phyloP scores from a whole-genome alignment of 2,113 vertebrate species.

The Sturnus vulgaris region DNA sequence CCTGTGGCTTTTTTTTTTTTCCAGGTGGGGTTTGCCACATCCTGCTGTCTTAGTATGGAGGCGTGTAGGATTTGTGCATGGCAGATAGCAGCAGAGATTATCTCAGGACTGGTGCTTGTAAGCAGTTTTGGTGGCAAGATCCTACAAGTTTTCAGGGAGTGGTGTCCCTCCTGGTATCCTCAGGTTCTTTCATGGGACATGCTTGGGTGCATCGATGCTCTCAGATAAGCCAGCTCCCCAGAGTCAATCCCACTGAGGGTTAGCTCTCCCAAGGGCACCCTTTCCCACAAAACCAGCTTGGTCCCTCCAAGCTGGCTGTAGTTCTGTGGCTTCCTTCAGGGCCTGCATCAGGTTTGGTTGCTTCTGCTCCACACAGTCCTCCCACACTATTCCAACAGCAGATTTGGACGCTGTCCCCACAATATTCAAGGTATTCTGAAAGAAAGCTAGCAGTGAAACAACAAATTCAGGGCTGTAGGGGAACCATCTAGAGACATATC shows the following conservation, averaged over 20 bases:
- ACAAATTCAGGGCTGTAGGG: background rate
- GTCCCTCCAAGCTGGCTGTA: background rate
- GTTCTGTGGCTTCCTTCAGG: background rate
- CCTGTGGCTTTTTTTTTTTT: background rate
- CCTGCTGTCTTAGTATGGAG: background rate
- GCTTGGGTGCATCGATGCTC: fast-evolving
- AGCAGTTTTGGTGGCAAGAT: background rate
- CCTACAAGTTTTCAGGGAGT: background rate
- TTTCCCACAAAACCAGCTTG: background rate
- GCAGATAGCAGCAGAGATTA: background rate
- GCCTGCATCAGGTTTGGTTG: background rate
- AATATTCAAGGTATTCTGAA: background rate
- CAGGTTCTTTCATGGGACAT: background rate
- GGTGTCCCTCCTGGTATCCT: background rate
- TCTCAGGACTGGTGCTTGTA: background rate
- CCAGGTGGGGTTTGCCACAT: background rate
- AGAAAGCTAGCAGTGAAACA: background rate
- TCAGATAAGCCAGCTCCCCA: background rate
- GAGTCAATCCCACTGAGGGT: background rate
- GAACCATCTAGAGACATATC: background rate
- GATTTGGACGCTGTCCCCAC: fast-evolving
- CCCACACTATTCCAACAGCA: background rate
- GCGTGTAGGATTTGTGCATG: background rate
- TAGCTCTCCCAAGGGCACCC: background rate
- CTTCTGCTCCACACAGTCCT: background rate